Base-by-base conservation (phyloP, 2,113 vertebrate genomes). In the Mus musculus region DNA sequence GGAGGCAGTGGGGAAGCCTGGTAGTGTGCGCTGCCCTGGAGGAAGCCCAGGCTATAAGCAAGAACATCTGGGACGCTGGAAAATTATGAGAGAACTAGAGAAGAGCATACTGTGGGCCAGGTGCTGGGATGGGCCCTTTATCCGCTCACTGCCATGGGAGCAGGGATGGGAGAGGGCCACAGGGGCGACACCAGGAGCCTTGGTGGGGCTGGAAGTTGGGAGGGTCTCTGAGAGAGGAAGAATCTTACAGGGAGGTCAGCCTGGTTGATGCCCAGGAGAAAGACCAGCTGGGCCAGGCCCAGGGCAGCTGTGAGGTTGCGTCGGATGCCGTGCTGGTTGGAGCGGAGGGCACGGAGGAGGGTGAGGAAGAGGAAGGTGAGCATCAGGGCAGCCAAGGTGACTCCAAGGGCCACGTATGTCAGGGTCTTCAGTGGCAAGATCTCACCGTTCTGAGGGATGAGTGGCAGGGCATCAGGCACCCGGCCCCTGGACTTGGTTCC, bases 241-340 rank as follows among this genome's bases (percentile, higher is more conserved):
- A 2, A 4, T 89, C 84, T 98, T 98, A 99, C 99, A 92, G 99
- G 99, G 93, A 99, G 99, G 96, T 99, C 99, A 0, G 99, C 99
- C 97, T 99, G 99, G 98, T 99, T 99, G 98, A 99, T 99, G 94
- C 99, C 99, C 52, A 99, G 98, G 88, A 99, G 98, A 98, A 99
- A 99, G 98, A 99, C 98, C 65, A 99, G 99, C 98, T 99, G 98
- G 0, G 99, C 99, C 84, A 99, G 98, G 96, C 99, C 99, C 76
- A 99, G 99, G 0, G 99, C 99, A 0, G 98, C 97, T 0, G 99
- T 98, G 0, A 99, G 98, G 49, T 99, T 99, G 94, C 98, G 99
- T 49, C 98, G 98, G 88, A 99, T 99, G 96, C 99, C 99, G 0
- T 99, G 99, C 89, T 99, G 99, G 98, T 99, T 99, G 98, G 99